phyloP scores from a whole-genome alignment of 1,140 invertebrate species.

The Globodera ellingtonae region DNA sequence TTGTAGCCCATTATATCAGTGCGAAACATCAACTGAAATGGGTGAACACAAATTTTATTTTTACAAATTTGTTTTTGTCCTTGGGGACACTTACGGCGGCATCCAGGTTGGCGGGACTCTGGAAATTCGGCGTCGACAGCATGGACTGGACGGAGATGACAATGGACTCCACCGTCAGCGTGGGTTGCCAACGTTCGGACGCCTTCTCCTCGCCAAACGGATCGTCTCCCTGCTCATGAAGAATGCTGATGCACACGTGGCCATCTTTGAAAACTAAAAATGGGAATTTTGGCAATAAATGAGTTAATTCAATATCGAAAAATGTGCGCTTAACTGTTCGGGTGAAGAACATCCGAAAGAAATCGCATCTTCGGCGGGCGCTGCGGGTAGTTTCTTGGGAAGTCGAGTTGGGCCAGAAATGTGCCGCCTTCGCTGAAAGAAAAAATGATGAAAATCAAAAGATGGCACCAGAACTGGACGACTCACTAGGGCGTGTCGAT shows the following conservation, averaged over 20 bases:
- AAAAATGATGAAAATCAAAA: not conserved
- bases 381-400: not conserved
- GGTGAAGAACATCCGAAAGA: not conserved
- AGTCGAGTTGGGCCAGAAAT: not conserved
- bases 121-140: conserved; percentile 15
- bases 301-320: not conserved
- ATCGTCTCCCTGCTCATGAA: not conserved
- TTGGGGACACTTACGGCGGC: not conserved
- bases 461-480: not conserved
- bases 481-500: not conserved
- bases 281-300: not conserved
- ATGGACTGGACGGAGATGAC: conserved; percentile 11
- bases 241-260: conserved; percentile 18
- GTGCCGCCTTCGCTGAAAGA: not conserved
- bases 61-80: not conserved
- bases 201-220: not conserved
- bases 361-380: not conserved
- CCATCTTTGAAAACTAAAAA: conserved; percentile 9
- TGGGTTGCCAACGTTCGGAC: conserved; percentile 10
- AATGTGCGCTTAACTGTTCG: not conserved
- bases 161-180: conserved; percentile 4
- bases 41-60: not conserved
- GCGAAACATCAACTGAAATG: not conserved
- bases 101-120: conserved; percentile 5
- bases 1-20: not conserved